These are phyloP conservation scores for Brachionus sp. DNA, from an alignment of 1,140 invertebrate genomes.

Conservation along the genomic window DNA sequence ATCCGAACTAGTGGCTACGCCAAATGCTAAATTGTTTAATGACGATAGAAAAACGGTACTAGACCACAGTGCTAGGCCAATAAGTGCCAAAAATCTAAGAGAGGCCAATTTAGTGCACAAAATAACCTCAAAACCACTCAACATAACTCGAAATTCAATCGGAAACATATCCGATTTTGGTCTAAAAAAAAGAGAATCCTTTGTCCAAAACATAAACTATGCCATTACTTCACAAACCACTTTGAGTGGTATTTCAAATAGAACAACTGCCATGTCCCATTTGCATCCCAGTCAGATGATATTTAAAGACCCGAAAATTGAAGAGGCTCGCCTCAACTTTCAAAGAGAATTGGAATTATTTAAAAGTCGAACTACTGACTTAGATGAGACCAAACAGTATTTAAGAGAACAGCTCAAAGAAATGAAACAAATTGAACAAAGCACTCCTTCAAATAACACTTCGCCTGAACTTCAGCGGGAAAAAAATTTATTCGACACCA, in stretches of 20 bases:
- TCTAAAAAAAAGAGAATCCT: slow-evolving; percentile 19
- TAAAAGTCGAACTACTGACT: background rate
- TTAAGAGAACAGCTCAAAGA: slow-evolving; percentile 27
- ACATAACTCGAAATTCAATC: slow-evolving; percentile 11
- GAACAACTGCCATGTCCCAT: background rate
- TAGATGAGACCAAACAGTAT: slow-evolving; percentile 23
- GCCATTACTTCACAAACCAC: background rate
- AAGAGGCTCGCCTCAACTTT: background rate
- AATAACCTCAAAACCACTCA: slow-evolving; percentile 12
- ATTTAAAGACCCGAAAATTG: background rate
- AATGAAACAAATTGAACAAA: slow-evolving; percentile 38
- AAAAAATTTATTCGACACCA: slow-evolving; percentile 7
- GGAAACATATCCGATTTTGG: slow-evolving; percentile 40
- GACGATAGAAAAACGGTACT: slow-evolving; percentile 23
- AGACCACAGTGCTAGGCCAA: slow-evolving; percentile 33
- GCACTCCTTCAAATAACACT: background rate
- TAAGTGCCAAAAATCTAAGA: slow-evolving; percentile 25
- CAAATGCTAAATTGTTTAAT: slow-evolving; percentile 36
- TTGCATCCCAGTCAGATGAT: background rate
- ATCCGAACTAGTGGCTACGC: slow-evolving; percentile 39
- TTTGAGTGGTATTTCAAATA: slow-evolving; percentile 4
- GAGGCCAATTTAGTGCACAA: slow-evolving; percentile 22
- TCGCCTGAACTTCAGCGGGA: background rate
- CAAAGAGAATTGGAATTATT: slow-evolving; percentile 24
- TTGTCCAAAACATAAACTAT: slow-evolving; percentile 9